Percentiles rank a stretch among this genome's conserved stretches.
phyloP scores from a whole-genome alignment of 2,888 invertebrate species.

The Dasysyrphus albostriatus region DNA sequence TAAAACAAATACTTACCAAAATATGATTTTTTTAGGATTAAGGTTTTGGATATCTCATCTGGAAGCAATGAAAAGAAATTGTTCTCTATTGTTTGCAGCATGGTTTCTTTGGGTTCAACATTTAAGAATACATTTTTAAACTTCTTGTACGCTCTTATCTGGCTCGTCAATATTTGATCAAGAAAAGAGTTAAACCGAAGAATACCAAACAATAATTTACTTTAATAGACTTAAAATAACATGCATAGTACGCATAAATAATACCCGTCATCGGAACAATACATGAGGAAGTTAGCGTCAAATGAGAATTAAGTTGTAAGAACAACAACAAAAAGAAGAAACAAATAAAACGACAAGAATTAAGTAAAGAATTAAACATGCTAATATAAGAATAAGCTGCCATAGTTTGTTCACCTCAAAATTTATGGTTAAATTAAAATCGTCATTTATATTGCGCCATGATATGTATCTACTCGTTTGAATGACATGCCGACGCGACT shows the following conservation, averaged over 20 bases:
- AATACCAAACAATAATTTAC: not conserved
- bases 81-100: no score
- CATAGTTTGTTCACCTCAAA: slow-evolving; percentile 59
- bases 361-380: slow-evolving; percentile 44
- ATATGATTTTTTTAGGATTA: no score
- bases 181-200: not conserved
- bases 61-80: no score
- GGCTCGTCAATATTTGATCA: slow-evolving; percentile 12
- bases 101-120: no score
- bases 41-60: not conserved
- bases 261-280: slow-evolving; percentile 31
- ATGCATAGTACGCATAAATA: slow-evolving; percentile 13
- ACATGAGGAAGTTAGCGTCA: slow-evolving; percentile 3
- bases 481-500: not conserved
- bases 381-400: slow-evolving; percentile 49
- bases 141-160: not conserved
- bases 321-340: not conserved
- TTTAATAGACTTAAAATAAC: not conserved
- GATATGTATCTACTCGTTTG: slow-evolving; percentile 18
- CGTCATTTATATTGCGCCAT: slow-evolving; percentile 17
- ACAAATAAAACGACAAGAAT: slow-evolving; percentile 36
- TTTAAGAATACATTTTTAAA: no score
- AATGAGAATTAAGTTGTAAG: slow-evolving; percentile 17
- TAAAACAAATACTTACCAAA: no score
- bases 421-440: slow-evolving; percentile 38